Conservation (phyloP, 1,140 invertebrate genomes). For the Bombus polaris region DNA sequence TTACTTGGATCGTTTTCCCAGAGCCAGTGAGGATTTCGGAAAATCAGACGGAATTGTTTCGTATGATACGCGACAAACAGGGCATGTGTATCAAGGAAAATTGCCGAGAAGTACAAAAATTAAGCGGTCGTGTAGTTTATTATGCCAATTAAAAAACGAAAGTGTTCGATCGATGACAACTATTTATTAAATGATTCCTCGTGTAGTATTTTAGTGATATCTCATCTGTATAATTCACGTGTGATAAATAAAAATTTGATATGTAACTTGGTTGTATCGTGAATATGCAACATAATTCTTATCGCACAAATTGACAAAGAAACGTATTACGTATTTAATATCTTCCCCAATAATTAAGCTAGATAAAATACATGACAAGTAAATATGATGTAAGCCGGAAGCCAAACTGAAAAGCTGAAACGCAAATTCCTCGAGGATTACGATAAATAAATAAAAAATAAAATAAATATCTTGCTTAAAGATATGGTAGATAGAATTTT, state of each 20-base stretch:
- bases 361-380: too few relatives aligned
- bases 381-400: too few relatives aligned
- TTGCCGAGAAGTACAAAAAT: slow-evolving; percentile 43
- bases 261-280: not conserved
- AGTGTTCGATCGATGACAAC: not conserved
- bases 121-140: slow-evolving; percentile 45
- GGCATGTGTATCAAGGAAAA: slow-evolving; percentile 46
- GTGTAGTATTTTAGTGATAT: too few relatives aligned
- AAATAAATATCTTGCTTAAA: too few relatives aligned
- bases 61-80: slow-evolving; percentile 31
- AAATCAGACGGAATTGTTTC: slow-evolving; percentile 83
- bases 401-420: too few relatives aligned
- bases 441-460: too few relatives aligned
- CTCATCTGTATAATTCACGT: not conserved
- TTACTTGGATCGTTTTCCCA: slow-evolving; percentile 90
- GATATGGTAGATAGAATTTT: too few relatives aligned
- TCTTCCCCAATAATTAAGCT: too few relatives aligned
- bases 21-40: slow-evolving; percentile 87
- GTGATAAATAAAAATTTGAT: not conserved
- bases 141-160: slow-evolving; percentile 25
- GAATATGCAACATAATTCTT: not conserved
- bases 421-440: too few relatives aligned
- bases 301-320: too few relatives aligned
- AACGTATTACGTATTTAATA: too few relatives aligned
- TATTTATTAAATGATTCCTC: not conserved